Evolutionary conservation across 2,113 vertebrate species (phyloP), one percentile per base, ranked within the genome.

Genomic region (Indri indri): DNA sequence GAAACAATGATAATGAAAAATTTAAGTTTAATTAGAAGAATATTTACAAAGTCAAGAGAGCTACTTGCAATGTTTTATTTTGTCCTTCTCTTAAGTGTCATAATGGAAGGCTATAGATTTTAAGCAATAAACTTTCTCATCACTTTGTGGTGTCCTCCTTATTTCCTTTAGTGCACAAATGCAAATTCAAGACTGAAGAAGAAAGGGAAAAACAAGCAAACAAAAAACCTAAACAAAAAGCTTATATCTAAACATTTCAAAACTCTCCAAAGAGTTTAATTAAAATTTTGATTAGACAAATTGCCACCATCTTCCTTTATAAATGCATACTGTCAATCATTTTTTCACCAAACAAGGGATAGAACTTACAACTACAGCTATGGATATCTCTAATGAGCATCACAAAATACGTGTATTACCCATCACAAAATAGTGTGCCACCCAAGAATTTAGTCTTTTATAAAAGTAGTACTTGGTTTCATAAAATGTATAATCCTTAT

Each of bases 371-470:
- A 4, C n/a, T 63, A 42, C 16, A 50, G 18, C 17, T 66, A 40
- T 74, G n/a, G 0, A 65, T 66, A 45, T 88, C 40, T 83, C 20
- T 27, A 87, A n/a, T 71, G 3, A 87, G 16, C 12, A n/a, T 52
- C 3, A 10, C 10, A 84, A 65, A 91, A 42, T 32, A 54, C 16
- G 6, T 54, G 52, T 54, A 17, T 54, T 18, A 54, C 52, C 52
- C 52, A 54, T 54, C 52, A 18, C 52, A 54, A 54, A 18, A 8
- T 23, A 65, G 5, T 82, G 32, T 73, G 3, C 23, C 6, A 81
- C 1, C 4, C 17, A 74, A 54, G 11, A 95, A 74, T 96, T 74
- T 17, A 47, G 20, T 0, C 0, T 18, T 13, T 0, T n/a, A n/a
- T 81, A 88, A 2, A 0, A 22, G 25, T 4, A 0, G 6, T 40